These are phyloP conservation scores for Scomber colias DNA, from an alignment of 2,113 vertebrate species.

Conservation along the genomic window DNA sequence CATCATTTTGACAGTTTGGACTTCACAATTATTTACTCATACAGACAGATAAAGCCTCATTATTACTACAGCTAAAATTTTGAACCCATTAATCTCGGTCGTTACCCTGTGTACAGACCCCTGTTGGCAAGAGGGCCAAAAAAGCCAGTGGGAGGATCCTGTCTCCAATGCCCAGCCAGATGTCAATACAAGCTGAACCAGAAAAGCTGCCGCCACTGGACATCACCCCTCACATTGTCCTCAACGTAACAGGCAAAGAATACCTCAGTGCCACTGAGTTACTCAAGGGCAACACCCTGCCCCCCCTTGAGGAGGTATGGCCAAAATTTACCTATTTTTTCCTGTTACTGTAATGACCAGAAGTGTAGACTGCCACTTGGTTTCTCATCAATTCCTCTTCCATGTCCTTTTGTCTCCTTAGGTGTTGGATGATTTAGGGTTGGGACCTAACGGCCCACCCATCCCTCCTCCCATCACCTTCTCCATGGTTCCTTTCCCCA, in stretches of 20 bases:
- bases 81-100: neutral
- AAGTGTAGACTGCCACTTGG: neutral
- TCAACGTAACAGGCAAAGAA: conserved; percentile 74
- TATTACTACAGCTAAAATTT: neutral
- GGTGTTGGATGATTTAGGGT: conserved; percentile 88
- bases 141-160: conserved; percentile 73
- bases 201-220: conserved; percentile 57
- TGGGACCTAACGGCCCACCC: conserved; percentile 85
- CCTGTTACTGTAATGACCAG: neutral
- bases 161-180: conserved; percentile 47
- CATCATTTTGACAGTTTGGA: too few species aligned
- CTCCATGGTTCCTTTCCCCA: conserved; percentile 87
- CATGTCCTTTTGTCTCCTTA: conserved; percentile 63
- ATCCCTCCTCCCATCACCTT: conserved; percentile 83
- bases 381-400: conserved; percentile 3
- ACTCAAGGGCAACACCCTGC: conserved; percentile 78
- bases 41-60: neutral
- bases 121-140: conserved; percentile 76
- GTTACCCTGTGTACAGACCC: conserved; percentile 36
- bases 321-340: neutral
- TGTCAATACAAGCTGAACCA: conserved; percentile 45
- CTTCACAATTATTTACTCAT: too few species aligned
- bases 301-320: conserved; percentile 82
- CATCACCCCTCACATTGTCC: conserved; percentile 83
- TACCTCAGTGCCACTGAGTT: conserved; percentile 66